phyloP scores from a whole-genome alignment of 2,888 invertebrate genomes.

The Labia minor region DNA sequence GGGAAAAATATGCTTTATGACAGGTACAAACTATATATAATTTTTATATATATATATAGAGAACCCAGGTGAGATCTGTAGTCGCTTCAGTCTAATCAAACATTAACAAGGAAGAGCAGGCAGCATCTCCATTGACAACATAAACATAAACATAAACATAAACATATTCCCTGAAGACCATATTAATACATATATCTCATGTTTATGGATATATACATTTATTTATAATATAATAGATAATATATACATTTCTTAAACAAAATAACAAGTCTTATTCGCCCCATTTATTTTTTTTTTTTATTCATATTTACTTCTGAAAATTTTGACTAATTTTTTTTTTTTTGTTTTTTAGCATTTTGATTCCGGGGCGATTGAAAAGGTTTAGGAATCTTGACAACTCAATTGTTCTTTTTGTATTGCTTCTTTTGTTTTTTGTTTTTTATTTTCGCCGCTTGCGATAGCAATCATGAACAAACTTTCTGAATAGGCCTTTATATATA shows the following conservation, averaged over 20 bases:
- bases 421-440: background rate
- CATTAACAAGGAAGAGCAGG: constrained; percentile 13
- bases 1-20: constrained; percentile 13
- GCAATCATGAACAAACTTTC: constrained; percentile 7
- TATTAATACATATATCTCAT: constrained; percentile 5
- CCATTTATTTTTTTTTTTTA: too few relatives aligned
- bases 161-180: constrained; percentile 13
- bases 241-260: constrained; percentile 4
- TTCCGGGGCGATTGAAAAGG: background rate
- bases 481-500: background rate
- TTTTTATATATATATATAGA: background rate
- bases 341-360: background rate
- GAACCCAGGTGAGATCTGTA: background rate
- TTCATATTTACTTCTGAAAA: background rate
- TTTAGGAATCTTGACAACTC: background rate
- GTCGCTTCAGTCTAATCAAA: constrained; percentile 6
- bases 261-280: constrained; percentile 8
- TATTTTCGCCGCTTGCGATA: background rate
- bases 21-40: background rate
- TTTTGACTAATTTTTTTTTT: background rate
- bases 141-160: constrained; percentile 13
- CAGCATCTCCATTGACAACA: constrained; percentile 13
- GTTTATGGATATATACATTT: constrained; percentile 1
- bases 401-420: constrained; percentile 1
- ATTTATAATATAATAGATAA: constrained; percentile 3